Evolutionary conservation across 2,113 vertebrate genomes (phyloP).

Genomic region (Apodemus speciosus): DNA sequence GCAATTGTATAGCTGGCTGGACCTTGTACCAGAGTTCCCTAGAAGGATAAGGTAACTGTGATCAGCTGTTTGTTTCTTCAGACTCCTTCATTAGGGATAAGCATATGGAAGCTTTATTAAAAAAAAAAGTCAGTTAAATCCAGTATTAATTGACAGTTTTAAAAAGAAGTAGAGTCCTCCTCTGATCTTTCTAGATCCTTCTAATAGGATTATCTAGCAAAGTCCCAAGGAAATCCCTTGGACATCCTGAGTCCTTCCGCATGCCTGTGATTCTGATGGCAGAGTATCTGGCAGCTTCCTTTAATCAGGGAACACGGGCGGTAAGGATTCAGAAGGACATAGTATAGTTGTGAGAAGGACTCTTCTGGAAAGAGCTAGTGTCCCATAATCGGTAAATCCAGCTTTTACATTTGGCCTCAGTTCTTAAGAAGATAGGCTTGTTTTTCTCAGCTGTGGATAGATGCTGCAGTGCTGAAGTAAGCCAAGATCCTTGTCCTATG

Average conservation of each 20-base stretch:
- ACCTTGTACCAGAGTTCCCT: not conserved
- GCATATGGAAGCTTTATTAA: not conserved
- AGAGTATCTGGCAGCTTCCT: not conserved
- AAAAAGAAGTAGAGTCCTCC: not conserved
- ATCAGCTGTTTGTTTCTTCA: not conserved
- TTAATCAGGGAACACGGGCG: not conserved
- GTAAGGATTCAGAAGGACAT: not conserved
- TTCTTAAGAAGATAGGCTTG: not conserved
- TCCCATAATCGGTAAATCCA: not conserved
- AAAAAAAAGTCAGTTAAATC: not conserved
- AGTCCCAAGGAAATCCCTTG: not conserved
- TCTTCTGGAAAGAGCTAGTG: not conserved
- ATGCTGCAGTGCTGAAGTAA: not conserved
- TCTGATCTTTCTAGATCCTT: not conserved
- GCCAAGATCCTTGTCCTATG: not conserved
- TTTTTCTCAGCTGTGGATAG: not conserved
- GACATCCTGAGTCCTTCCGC: not conserved
- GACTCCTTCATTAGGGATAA: not conserved
- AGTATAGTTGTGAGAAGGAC: not conserved
- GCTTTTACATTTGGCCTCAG: not conserved
- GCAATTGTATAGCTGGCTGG: not conserved
- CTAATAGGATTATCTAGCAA: not conserved
- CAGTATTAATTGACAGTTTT: not conserved
- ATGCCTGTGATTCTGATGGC: not conserved
- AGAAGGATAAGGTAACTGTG: not conserved